Percentiles rank a stretch among this genome's conserved stretches.
Evolutionary conservation across 1,140 invertebrate genomes (phyloP).

Genomic region (Onthophagus taurus): DNA sequence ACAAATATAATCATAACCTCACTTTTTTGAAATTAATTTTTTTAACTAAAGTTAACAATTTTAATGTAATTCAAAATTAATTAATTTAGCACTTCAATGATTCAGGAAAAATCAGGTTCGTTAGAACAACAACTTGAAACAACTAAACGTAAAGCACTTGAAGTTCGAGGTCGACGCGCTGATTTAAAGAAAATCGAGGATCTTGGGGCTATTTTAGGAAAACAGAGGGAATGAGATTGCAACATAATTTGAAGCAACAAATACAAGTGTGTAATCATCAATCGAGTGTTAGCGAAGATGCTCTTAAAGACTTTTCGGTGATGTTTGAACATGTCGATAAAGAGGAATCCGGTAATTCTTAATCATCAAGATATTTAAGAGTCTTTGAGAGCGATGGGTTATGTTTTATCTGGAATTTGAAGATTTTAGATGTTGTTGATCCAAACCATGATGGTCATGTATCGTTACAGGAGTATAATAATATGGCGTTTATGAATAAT

Average conservation of each 20-base stretch:
- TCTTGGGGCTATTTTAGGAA: slow-evolving; percentile 89
- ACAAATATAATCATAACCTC: too few species aligned
- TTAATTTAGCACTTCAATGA: slow-evolving; percentile 86
- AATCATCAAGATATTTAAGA: slow-evolving; percentile 99
- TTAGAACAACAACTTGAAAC: slow-evolving; percentile 96
- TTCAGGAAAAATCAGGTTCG: slow-evolving; percentile 97
- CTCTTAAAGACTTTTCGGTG: slow-evolving; percentile 99
- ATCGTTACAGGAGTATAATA: slow-evolving; percentile 98
- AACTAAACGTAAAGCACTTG: slow-evolving; percentile 83
- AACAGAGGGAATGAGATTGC: slow-evolving; percentile 99
- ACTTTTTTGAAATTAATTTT: too few species aligned
- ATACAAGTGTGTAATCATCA: slow-evolving; percentile 97
- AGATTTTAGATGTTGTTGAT: slow-evolving; percentile 86
- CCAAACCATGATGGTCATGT: slow-evolving; percentile 93
- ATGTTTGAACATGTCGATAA: slow-evolving; percentile 99
- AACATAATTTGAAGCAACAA: slow-evolving; percentile 99
- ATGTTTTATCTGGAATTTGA: slow-evolving; percentile 99
- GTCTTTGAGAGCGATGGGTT: slow-evolving; percentile 94
- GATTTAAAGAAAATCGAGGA: slow-evolving; percentile 97
- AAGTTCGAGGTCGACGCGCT: slow-evolving; percentile 82
- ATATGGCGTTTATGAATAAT: slow-evolving; percentile 99
- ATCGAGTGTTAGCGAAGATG: slow-evolving; percentile 95
- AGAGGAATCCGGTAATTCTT: slow-evolving; percentile 91
- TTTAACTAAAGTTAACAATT: too few species aligned
- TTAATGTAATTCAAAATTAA: slow-evolving; percentile 22